Evolutionary conservation across 2,888 invertebrate species (phyloP), one percentile per base, ranked within the genome.

Genomic region (Acleris laterana): DNA sequence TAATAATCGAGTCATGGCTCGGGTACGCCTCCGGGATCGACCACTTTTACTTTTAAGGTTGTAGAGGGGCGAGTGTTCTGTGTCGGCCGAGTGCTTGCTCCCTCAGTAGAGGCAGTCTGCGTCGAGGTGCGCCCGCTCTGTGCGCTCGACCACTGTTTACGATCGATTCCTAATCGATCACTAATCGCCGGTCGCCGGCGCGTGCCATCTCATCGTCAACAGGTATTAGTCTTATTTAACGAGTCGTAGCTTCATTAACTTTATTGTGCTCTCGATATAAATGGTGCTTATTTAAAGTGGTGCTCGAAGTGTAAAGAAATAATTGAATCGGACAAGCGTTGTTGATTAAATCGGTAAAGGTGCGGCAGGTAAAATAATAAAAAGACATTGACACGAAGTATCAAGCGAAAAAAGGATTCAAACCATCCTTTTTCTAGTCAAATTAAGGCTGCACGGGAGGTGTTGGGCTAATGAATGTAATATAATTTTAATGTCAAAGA

Each of bases 11-110:
- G 83, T 83, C 84, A 88, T 81, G 85, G 83, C 77, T 60, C 72
- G 73, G 79, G 80, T 86, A 84, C 86, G 84, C 88, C 88, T 87
- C 81, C 83, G 82, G 89, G 90, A 89, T 82, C 76, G 77, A 83
- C 83, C 85, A 91, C 91, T 91, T 91, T 91, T 91, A 91, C 91
- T 91, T 90, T 88, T 82, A 80, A 81, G 81, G 78, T 74, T 77
- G 79, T 84, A 84, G 87, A 72, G 86, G 87, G 85, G 85, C 80
- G 81, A 78, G 78, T 80, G 75, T 56, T 57, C 32, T 57, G 70
- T 72, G 68, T 65, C 60, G 62, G 70, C 63, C 16, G 60, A 50
- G 55, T 56, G 60, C 58, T 56, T 61, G 69, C 60, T 71, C 68
- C 70, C 72, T 70, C 73, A 77, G 79, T 78, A 66, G 68, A 77